Evolutionary conservation across 1,140 invertebrate species (phyloP).

Genomic region (Atta texana): DNA sequence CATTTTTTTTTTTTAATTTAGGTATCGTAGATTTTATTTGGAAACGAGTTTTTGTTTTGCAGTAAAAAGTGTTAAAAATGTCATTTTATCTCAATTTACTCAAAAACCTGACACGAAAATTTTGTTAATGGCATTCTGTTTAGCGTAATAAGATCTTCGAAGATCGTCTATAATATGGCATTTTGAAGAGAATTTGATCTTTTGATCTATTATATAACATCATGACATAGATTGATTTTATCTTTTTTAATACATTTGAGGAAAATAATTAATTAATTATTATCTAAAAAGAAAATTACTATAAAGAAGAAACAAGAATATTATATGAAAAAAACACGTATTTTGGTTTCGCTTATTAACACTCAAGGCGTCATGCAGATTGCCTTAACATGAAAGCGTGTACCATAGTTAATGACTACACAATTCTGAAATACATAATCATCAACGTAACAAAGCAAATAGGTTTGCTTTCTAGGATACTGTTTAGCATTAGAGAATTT

Average conservation of each 20-base stretch:
- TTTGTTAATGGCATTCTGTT: no score
- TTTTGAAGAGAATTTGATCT: no score
- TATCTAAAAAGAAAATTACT: neutral
- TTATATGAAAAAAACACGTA: neutral
- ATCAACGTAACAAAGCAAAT: conserved; percentile 12
- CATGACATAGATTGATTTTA: neutral
- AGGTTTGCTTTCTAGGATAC: conserved; percentile 29
- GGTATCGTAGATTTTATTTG: no score
- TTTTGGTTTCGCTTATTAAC: conserved; percentile 32
- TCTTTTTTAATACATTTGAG: neutral
- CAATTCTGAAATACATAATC: neutral
- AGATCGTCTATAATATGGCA: no score
- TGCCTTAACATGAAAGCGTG: conserved; percentile 43
- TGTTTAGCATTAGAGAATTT: neutral
- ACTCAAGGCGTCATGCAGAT: conserved; percentile 29
- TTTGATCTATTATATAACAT: neutral
- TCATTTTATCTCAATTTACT: no score
- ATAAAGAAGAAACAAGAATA: neutral
- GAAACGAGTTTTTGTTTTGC: no score
- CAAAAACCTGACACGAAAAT: no score
- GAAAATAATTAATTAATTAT: neutral
- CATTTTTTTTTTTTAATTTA: no score
- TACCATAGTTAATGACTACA: conserved; percentile 39
- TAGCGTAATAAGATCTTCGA: no score
- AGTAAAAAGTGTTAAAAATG: no score